Conservation (phyloP, 2,797 vertebrate genomes). For the Sebastes reedi region DNA sequence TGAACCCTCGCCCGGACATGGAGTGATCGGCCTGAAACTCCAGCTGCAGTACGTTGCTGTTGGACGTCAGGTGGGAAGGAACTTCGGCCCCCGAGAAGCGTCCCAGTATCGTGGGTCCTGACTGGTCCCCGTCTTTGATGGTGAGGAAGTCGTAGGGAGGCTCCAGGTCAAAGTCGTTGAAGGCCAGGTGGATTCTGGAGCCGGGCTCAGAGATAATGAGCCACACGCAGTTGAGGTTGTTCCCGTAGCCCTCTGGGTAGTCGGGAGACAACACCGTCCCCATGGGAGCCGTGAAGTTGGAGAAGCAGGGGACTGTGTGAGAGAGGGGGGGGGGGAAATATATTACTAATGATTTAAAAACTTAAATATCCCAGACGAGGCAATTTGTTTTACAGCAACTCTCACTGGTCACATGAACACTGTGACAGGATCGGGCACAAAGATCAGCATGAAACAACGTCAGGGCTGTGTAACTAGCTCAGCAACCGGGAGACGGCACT, state of each 20-base stretch:
- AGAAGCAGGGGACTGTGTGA: slow-evolving; percentile 94
- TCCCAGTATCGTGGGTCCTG: slow-evolving; percentile 90
- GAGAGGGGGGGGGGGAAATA: background rate
- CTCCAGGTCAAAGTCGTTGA: slow-evolving; percentile 98
- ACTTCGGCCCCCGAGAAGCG: slow-evolving; percentile 97
- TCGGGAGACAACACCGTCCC: slow-evolving; percentile 97
- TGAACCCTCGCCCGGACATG: slow-evolving; percentile 98
- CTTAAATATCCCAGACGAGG: background rate
- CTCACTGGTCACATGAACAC: slow-evolving; percentile 18
- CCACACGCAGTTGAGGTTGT: slow-evolving; percentile 99
- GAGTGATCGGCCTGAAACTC: slow-evolving; percentile 99
- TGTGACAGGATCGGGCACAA: slow-evolving; percentile 21
- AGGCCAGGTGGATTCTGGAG: slow-evolving; percentile 95
- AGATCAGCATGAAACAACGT: slow-evolving; percentile 50
- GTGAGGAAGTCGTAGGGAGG: slow-evolving; percentile 98
- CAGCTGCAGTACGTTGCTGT: slow-evolving; percentile 91
- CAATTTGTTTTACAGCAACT: slow-evolving; percentile 45
- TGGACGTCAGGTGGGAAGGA: slow-evolving; percentile 96
- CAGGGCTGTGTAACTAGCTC: slow-evolving; percentile 55
- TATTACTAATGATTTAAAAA: slow-evolving; percentile 25
- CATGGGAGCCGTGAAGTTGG: slow-evolving; percentile 97
- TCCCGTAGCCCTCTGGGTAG: slow-evolving; percentile 99
- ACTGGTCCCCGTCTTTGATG: slow-evolving; percentile 94
- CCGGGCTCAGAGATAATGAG: slow-evolving; percentile 95
- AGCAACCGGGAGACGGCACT: slow-evolving; percentile 58